Evolutionary conservation across 2,113 vertebrate genomes (phyloP).

Genomic region (Poicephalus meyeri): DNA sequence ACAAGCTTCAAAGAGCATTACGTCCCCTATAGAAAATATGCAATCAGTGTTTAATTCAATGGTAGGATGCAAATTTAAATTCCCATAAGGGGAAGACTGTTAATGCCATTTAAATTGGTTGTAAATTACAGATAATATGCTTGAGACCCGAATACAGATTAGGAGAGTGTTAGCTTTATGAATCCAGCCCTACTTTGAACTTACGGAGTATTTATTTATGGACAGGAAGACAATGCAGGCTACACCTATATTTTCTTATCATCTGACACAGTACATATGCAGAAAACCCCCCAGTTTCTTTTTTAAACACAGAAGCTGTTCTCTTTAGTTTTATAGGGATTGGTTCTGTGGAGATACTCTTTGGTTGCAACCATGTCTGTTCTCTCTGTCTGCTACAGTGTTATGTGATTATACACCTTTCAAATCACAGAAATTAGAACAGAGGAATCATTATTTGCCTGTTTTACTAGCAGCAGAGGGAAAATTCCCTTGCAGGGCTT

Average conservation of each 20-base stretch:
- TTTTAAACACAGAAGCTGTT: conserved; percentile 47
- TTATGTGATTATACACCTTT: neutral
- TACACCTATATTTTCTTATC: conserved; percentile 63
- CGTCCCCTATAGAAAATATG: conserved; percentile 80
- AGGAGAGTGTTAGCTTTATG: conserved; percentile 73
- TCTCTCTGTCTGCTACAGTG: neutral
- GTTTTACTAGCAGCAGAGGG: neutral
- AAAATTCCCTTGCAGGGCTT: conserved; percentile 8
- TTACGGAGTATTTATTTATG: conserved; percentile 69
- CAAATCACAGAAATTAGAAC: neutral
- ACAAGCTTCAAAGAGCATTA: conserved; percentile 77
- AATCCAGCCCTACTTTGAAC: conserved; percentile 73
- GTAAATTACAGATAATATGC: conserved; percentile 85
- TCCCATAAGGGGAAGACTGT: conserved; percentile 81
- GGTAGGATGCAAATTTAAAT: conserved; percentile 83
- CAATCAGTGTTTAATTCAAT: conserved; percentile 83
- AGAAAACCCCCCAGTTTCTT: neutral
- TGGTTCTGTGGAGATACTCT: neutral
- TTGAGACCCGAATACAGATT: conserved; percentile 82
- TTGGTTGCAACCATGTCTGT: conserved; percentile 32
- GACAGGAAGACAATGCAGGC: conserved; percentile 67
- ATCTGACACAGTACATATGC: conserved; percentile 8
- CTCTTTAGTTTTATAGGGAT: neutral
- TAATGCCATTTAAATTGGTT: conserved; percentile 87
- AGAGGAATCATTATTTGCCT: neutral